Conservation (phyloP, 2,888 invertebrate species). For the Microctonus aethiopoides region DNA sequence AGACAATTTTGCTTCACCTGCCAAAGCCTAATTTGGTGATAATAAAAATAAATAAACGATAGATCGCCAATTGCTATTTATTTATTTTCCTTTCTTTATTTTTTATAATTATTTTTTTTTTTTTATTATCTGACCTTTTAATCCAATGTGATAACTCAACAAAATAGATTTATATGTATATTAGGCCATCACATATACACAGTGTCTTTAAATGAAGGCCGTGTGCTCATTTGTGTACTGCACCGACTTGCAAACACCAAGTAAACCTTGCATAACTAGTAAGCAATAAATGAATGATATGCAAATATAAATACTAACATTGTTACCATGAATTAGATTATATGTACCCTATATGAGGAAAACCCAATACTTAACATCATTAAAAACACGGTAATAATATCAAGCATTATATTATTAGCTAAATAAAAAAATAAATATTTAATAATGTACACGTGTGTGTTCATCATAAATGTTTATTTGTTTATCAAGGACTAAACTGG, state of each 20-base stretch:
- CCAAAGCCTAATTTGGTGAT: neutral
- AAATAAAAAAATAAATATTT: too few relatives aligned
- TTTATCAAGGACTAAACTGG: neutral
- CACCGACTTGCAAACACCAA: neutral
- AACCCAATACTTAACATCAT: neutral
- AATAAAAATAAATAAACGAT: neutral
- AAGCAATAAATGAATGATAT: slow-evolving; percentile 3
- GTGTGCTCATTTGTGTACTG: slow-evolving; percentile 15
- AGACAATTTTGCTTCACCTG: neutral
- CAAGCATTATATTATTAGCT: neutral
- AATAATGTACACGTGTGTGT: too few relatives aligned
- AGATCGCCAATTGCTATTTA: too few relatives aligned
- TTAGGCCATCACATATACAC: neutral
- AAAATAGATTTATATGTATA: neutral
- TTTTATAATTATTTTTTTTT: neutral
- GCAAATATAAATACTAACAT: neutral
- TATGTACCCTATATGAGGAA: too few relatives aligned
- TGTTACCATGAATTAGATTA: neutral
- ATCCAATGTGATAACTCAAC: slow-evolving; percentile 8
- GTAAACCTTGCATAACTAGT: neutral
- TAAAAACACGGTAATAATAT: neutral
- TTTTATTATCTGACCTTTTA: neutral
- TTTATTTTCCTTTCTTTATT: neutral
- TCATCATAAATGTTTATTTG: too few relatives aligned
- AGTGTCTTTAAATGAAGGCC: slow-evolving; percentile 2